A percentile compares a stretch with the other conserved stretches of the same genome.
Evolutionary conservation across 2,797 vertebrate genomes (phyloP).

Genomic region (Siniperca scherzeri): DNA sequence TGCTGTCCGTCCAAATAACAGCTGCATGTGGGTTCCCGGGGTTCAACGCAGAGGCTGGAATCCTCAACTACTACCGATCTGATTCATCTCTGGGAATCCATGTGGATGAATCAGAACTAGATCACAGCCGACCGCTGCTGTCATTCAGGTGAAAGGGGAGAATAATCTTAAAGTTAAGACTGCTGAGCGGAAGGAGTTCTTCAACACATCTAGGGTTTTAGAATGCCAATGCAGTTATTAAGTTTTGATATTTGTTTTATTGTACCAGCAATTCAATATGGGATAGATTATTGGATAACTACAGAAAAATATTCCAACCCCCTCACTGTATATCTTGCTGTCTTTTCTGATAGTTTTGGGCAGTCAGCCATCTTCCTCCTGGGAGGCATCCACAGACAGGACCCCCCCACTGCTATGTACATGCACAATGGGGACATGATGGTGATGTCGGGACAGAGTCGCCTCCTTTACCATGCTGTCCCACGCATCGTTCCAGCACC

Average conservation of each 20-base stretch:
- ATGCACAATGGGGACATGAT: slow-evolving; percentile 97
- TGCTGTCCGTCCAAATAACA: slow-evolving; percentile 89
- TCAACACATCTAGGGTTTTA: neutral
- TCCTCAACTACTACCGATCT: slow-evolving; percentile 95
- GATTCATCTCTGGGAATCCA: slow-evolving; percentile 97
- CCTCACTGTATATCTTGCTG: neutral
- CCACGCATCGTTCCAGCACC: slow-evolving; percentile 89
- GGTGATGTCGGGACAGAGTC: slow-evolving; percentile 96
- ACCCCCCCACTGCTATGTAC: slow-evolving; percentile 91
- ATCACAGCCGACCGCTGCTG: slow-evolving; percentile 91
- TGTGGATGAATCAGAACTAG: slow-evolving; percentile 93
- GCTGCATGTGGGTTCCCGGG: slow-evolving; percentile 90
- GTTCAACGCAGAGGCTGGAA: slow-evolving; percentile 93
- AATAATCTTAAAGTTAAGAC: neutral
- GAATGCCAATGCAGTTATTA: neutral
- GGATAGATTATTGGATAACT: neutral
- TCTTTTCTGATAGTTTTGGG: slow-evolving; percentile 88
- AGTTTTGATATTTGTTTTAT: neutral
- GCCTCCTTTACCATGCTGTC: slow-evolving; percentile 94
- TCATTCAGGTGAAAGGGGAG: slow-evolving; percentile 89
- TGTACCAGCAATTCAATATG: neutral
- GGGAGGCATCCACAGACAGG: slow-evolving; percentile 90
- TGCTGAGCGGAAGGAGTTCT: neutral
- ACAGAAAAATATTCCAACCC: neutral
- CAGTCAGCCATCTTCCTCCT: slow-evolving; percentile 95